phyloP scores from a whole-genome alignment of 2,888 invertebrate genomes.

The Sarcophaga variegata region DNA sequence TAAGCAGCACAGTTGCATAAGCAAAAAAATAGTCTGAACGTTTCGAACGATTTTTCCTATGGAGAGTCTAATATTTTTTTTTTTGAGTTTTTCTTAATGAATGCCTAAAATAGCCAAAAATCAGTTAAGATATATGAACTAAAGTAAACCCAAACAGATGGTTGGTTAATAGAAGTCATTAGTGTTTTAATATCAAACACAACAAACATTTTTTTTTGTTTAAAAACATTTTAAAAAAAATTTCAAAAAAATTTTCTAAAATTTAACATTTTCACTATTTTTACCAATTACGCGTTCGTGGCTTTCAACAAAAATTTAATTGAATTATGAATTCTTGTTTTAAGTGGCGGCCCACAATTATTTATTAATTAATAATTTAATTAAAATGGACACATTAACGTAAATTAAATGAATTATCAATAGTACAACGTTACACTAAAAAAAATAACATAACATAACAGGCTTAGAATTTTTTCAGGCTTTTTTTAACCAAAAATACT shows the following conservation, averaged over 20 bases:
- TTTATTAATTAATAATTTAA: conserved; percentile 43
- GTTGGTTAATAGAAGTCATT: conserved; percentile 39
- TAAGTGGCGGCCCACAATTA: conserved; percentile 18
- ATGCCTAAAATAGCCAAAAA: conserved; percentile 58
- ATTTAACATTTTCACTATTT: neutral
- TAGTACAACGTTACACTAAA: neutral
- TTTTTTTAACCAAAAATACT: conserved; percentile 32
- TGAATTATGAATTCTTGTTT: conserved; percentile 29
- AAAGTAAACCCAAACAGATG: conserved; percentile 47
- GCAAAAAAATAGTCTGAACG: conserved; percentile 35
- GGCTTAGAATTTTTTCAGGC: neutral
- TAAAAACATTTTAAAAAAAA: too few relatives aligned
- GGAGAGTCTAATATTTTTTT: neutral
- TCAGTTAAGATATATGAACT: neutral
- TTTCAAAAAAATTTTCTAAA: neutral
- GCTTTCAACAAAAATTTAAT: conserved; percentile 7
- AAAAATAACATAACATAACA: neutral
- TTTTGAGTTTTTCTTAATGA: conserved; percentile 62
- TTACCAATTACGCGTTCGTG: neutral
- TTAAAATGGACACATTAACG: conserved; percentile 8
- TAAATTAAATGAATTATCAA: conserved; percentile 10
- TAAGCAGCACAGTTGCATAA: conserved; percentile 42
- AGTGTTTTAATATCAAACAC: neutral
- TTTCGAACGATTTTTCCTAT: conserved; percentile 16
- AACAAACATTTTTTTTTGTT: neutral